Evolutionary conservation across 2,113 vertebrate species (phyloP).

Genomic region (Vidua macroura): DNA sequence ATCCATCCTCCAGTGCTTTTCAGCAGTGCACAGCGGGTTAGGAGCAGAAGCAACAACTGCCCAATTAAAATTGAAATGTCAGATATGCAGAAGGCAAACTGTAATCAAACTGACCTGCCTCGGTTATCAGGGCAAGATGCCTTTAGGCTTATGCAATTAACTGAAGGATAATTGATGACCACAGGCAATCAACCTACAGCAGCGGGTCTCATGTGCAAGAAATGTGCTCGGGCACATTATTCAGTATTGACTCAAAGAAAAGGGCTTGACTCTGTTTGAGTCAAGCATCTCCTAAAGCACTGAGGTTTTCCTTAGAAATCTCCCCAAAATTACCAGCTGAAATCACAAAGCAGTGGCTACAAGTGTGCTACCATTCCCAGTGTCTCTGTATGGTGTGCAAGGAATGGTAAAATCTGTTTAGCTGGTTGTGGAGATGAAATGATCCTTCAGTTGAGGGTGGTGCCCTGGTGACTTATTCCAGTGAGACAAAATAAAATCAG

Average conservation of each 20-base stretch:
- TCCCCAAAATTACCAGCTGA: not conserved
- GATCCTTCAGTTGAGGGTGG: not conserved
- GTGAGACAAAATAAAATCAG: not conserved
- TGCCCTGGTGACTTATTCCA: not conserved
- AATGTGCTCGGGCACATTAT: not conserved
- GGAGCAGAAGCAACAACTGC: not conserved
- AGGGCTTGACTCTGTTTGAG: not conserved
- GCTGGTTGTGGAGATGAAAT: not conserved
- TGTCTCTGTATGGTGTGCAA: not conserved
- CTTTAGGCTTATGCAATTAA: constrained; percentile 1
- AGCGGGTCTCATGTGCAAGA: not conserved
- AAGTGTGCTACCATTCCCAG: not conserved
- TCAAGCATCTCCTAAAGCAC: not conserved
- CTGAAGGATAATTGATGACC: constrained; percentile 20
- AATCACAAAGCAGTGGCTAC: not conserved
- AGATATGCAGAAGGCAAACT: constrained; percentile 24
- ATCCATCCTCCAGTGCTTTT: constrained; percentile 28
- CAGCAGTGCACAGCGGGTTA: not conserved
- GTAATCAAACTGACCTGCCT: not conserved
- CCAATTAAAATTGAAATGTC: constrained; percentile 48
- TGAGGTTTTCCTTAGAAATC: not conserved
- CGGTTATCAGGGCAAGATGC: not conserved
- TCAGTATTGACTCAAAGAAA: not conserved
- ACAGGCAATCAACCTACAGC: not conserved
- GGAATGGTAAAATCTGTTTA: not conserved